A percentile compares a stretch with the other conserved stretches of the same genome.
Evolutionary conservation across 2,888 invertebrate genomes (phyloP).

Genomic region (Myopa testacea): DNA sequence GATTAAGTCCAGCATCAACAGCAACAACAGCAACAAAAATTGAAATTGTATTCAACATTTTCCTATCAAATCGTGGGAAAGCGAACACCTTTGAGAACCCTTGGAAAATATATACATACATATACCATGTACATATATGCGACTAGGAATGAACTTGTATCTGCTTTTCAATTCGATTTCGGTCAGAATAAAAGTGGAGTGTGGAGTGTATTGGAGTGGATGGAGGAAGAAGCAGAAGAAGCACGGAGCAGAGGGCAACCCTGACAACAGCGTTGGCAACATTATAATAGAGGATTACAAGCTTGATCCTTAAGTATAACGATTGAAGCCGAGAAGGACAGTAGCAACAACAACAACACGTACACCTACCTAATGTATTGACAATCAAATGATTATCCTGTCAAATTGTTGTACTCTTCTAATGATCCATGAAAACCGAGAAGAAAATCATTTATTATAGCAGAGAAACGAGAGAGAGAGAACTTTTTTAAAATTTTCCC

Average conservation of each 20-base stretch:
- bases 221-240: constrained; percentile 3
- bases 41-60: constrained; percentile 23
- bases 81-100: constrained; percentile 57
- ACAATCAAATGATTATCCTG: constrained; percentile 62
- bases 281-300: constrained; percentile 65
- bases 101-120: background rate
- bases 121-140: background rate
- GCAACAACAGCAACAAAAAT: constrained; percentile 38
- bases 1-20: constrained; percentile 49
- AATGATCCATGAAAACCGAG: constrained; percentile 49
- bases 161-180: background rate
- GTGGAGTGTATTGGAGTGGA: background rate
- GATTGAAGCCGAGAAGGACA: constrained; percentile 43
- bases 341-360: constrained; percentile 38
- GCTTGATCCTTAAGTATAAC: constrained; percentile 58
- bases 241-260: background rate
- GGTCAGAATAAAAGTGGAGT: background rate
- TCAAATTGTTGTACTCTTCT: constrained; percentile 45
- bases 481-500: background rate
- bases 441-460: background rate
- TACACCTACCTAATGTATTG: constrained; percentile 54
- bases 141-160: background rate
- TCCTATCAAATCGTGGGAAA: constrained; percentile 57
- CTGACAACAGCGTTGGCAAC: background rate
- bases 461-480: background rate